Evolutionary conservation across 2,888 invertebrate species (phyloP).

Genomic region (Clistopyga incitator): DNA sequence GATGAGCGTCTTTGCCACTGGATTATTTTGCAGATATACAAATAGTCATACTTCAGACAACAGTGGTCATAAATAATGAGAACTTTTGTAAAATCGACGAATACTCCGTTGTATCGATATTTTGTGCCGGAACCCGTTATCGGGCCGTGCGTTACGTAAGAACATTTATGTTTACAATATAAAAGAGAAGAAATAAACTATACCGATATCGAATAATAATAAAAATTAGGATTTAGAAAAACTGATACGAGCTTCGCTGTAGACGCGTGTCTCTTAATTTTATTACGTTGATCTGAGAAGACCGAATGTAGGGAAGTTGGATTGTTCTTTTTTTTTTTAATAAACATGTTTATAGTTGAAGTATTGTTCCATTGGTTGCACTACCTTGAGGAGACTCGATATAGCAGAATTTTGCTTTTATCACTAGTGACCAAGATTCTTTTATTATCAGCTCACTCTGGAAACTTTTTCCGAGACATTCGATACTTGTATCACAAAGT

Average conservation of each 20-base stretch:
- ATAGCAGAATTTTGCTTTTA: constrained; percentile 17
- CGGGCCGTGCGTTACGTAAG: constrained; percentile 30
- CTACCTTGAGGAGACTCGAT: constrained; percentile 60
- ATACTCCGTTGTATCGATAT: constrained; percentile 72
- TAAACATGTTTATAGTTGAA: constrained; percentile 76
- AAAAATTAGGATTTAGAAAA: constrained; percentile 49
- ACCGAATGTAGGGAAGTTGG: constrained; percentile 75
- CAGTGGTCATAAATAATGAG: constrained; percentile 26
- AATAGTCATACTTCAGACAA: constrained; percentile 60
- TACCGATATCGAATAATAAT: constrained; percentile 44
- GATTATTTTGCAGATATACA: constrained; percentile 54
- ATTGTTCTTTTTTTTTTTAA: constrained; percentile 75
- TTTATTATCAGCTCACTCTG: constrained; percentile 26
- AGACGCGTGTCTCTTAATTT: constrained; percentile 72
- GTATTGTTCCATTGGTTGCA: constrained; percentile 78
- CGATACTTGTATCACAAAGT: constrained; percentile 14
- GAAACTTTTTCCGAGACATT: constrained; percentile 27
- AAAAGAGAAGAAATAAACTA: constrained; percentile 38
- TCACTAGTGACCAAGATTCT: constrained; percentile 16
- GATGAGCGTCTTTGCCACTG: constrained; percentile 48
- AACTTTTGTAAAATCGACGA: constrained; percentile 70
- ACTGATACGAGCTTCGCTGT: constrained; percentile 61
- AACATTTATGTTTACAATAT: constrained; percentile 38
- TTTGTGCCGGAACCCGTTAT: constrained; percentile 31
- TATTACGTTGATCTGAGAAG: constrained; percentile 73